Evolutionary conservation across 2,797 vertebrate genomes (phyloP).

Genomic region (Neosilurus mollespiculum): DNA sequence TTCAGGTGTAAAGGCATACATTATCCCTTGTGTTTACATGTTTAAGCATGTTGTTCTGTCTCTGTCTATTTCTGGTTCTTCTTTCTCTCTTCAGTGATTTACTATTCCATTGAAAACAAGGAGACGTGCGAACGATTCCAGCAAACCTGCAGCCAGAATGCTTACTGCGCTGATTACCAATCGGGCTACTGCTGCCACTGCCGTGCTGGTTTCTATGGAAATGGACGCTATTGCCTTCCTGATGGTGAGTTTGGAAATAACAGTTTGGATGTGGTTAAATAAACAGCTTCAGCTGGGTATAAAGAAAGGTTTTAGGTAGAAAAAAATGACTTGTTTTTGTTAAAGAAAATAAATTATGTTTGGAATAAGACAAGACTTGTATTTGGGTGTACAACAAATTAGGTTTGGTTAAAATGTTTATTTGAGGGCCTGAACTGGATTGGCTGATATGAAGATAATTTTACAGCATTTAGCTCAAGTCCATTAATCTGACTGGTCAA

Average conservation of each 20-base stretch:
- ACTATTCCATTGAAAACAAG: constrained; percentile 65
- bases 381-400: not conserved
- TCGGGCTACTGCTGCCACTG: constrained; percentile 92
- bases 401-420: not conserved
- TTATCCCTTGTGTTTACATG: not conserved
- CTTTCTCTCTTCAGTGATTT: constrained; percentile 66
- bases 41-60: constrained; percentile 1
- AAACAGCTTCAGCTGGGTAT: not conserved
- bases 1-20: not conserved
- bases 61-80: not conserved
- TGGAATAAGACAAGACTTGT: not conserved
- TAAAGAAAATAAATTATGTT: not conserved
- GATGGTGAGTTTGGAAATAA: constrained; percentile 72
- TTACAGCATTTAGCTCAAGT: too few species aligned
- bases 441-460: not conserved
- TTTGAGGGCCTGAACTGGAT: not conserved
- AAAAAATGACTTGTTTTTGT: not conserved
- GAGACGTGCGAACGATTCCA: constrained; percentile 78
- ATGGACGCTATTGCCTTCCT: constrained; percentile 86
- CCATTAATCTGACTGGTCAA: too few species aligned
- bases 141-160: constrained; percentile 82
- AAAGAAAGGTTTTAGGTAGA: not conserved
- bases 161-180: constrained; percentile 85
- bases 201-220: constrained; percentile 82
- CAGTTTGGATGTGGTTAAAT: not conserved